These are phyloP conservation scores for Amphimedon queenslandica DNA, from an alignment of 37 sponge, comb jelly and placozoan species.

Conservation along the genomic window DNA sequence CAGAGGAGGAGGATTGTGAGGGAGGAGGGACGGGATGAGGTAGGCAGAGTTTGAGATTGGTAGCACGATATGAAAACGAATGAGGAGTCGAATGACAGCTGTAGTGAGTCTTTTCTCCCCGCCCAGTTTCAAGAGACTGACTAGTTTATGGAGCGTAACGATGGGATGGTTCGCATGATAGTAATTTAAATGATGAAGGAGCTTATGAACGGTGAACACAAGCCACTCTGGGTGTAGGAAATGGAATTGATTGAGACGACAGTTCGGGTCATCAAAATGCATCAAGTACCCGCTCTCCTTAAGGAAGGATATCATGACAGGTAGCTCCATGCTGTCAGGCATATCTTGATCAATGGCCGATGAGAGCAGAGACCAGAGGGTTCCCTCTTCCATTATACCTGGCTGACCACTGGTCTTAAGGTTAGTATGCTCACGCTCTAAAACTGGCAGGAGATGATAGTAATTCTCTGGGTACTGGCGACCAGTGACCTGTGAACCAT, in stretches of 20 bases:
- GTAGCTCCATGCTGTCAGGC: slow-evolving; percentile 61
- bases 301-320: slow-evolving; percentile 61
- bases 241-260: slow-evolving; percentile 59
- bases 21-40: slow-evolving; percentile 68
- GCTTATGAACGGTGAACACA: slow-evolving; percentile 28
- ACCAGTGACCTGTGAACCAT: slow-evolving; percentile 20
- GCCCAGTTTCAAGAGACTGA: slow-evolving; percentile 11
- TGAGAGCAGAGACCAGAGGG: slow-evolving; percentile 55
- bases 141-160: slow-evolving; percentile 26
- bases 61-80: slow-evolving; percentile 55
- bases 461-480: slow-evolving; percentile 61
- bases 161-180: background rate
- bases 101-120: background rate
- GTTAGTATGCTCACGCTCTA: slow-evolving; percentile 33
- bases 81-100: slow-evolving; percentile 56
- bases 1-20: slow-evolving; percentile 7
- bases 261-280: slow-evolving; percentile 70
- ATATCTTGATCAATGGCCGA: slow-evolving; percentile 33
- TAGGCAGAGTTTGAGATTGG: slow-evolving; percentile 23
- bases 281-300: slow-evolving; percentile 51
- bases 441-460: slow-evolving; percentile 34
- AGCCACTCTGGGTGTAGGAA: slow-evolving; percentile 67
- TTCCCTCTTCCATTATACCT: slow-evolving; percentile 43
- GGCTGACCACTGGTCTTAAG: slow-evolving; percentile 13
- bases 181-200: slow-evolving; percentile 14